These are phyloP conservation scores for Cladorhizidae sp. DNA, from an alignment of 37 sponge, comb jelly and placozoan species.

Conservation along the genomic window DNA sequence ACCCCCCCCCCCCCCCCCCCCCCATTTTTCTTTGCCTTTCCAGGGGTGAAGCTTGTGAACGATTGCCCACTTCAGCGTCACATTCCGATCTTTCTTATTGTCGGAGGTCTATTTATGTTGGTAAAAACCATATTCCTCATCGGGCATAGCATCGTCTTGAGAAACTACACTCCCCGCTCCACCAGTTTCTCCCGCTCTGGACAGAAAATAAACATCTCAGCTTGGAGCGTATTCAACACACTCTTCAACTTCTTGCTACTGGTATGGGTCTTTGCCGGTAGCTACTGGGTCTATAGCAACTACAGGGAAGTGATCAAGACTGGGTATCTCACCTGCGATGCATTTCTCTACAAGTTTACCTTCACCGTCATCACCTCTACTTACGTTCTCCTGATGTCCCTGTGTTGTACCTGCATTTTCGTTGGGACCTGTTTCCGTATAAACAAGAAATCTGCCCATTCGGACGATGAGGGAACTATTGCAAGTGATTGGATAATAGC, in stretches of 20 bases:
- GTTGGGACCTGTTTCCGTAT: constrained; percentile 8
- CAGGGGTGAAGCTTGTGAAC: constrained; percentile 36
- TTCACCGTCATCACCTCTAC: constrained; percentile 64
- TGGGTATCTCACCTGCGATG: constrained; percentile 28
- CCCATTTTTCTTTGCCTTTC: not conserved
- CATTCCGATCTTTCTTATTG: constrained; percentile 63
- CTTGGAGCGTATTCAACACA: constrained; percentile 44
- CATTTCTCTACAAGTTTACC: constrained; percentile 68
- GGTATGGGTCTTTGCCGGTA: constrained; percentile 58
- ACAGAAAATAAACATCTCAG: not conserved
- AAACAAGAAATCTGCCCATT: not conserved
- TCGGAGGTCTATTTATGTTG: constrained; percentile 42
- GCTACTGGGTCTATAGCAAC: constrained; percentile 63
- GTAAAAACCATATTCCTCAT: constrained; percentile 55
- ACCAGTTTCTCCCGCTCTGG: constrained; percentile 1
- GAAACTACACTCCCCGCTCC: not conserved
- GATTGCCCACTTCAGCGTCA: constrained; percentile 45
- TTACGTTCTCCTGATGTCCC: constrained; percentile 38
- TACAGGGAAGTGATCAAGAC: constrained; percentile 35
- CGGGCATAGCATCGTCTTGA: constrained; percentile 38
- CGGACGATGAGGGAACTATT: not conserved
- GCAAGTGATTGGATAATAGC: not conserved
- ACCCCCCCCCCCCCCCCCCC: no score
- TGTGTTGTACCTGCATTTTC: constrained; percentile 54
- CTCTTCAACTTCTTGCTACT: constrained; percentile 62